Conservation (phyloP, 1,140 invertebrate genomes). For the Gonatopus flavifemur region DNA sequence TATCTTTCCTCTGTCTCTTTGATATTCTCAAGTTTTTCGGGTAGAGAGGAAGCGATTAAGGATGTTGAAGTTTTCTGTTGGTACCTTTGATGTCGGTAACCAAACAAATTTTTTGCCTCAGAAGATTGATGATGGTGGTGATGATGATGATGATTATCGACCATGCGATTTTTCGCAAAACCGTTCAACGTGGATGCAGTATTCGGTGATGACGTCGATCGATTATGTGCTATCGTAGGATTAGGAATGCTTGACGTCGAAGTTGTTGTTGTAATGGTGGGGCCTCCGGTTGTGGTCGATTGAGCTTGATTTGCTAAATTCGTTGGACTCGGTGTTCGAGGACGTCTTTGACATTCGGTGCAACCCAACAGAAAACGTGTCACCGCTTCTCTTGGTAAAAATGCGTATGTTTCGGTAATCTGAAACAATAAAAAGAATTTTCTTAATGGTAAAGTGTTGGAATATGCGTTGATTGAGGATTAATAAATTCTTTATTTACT, state of each 20-base stretch:
- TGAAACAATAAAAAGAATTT: constrained; percentile 61
- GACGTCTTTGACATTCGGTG: constrained; percentile 88
- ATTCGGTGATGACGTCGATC: too few species aligned
- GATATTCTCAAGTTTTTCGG: constrained; percentile 28
- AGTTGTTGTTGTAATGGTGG: constrained; percentile 31
- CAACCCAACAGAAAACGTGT: constrained; percentile 92
- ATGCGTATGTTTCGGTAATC: constrained; percentile 95
- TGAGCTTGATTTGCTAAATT: constrained; percentile 40
- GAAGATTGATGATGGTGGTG: too few species aligned
- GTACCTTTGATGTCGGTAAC: constrained; percentile 44
- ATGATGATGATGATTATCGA: too few species aligned
- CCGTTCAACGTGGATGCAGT: too few species aligned
- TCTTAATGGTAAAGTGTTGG: too few species aligned
- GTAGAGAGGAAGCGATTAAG: too few species aligned
- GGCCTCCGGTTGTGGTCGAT: constrained; percentile 24
- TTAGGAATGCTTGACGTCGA: constrained; percentile 38
- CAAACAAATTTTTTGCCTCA: constrained; percentile 46
- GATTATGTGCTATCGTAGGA: too few species aligned
- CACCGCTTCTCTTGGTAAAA: constrained; percentile 91
- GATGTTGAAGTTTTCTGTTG: too few species aligned
- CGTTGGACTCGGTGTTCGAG: constrained; percentile 69
- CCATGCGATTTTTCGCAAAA: too few species aligned
- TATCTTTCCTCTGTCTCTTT: constrained; percentile 61
- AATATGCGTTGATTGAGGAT: not conserved
- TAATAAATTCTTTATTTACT: not conserved